Percentiles rank a stretch among this genome's conserved stretches.
These are phyloP conservation scores for Danaus melanippus DNA, from an alignment of 1,140 invertebrate genomes.

Conservation along the genomic window DNA sequence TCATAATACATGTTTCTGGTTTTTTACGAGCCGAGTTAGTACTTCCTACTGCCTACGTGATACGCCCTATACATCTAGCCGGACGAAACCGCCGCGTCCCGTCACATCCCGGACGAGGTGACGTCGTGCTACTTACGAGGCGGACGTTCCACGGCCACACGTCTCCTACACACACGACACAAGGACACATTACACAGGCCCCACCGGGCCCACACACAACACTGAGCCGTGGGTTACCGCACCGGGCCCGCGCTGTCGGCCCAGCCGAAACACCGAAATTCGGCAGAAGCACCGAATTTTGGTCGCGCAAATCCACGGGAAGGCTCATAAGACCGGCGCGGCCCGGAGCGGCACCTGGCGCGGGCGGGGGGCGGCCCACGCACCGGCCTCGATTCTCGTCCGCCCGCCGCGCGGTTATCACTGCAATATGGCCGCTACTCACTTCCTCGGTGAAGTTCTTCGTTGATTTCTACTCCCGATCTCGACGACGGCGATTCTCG, in stretches of 20 bases:
- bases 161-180: conserved; percentile 64
- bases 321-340: conserved; percentile 65
- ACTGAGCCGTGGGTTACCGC: conserved; percentile 43
- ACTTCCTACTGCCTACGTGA: conserved; percentile 32
- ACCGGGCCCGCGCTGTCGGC: conserved; percentile 51
- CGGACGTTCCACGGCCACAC: conserved; percentile 59
- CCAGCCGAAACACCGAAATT: conserved; percentile 56
- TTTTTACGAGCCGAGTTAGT: conserved; percentile 32
- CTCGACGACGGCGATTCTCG: conserved; percentile 67
- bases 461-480: conserved; percentile 70
- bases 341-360: conserved; percentile 68
- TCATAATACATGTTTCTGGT: conserved; percentile 50
- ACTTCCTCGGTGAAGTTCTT: conserved; percentile 71
- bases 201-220: conserved; percentile 52
- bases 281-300: conserved; percentile 62
- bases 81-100: conserved; percentile 26
- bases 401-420: conserved; percentile 70
- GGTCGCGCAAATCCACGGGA: conserved; percentile 67
- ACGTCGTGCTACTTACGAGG: conserved; percentile 57
- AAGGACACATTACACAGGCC: conserved; percentile 54
- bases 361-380: conserved; percentile 69
- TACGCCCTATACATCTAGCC: conserved; percentile 29
- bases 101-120: conserved; percentile 25
- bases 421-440: conserved; percentile 72
- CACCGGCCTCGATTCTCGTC: conserved; percentile 72